Percentiles rank a stretch among this genome's conserved stretches.
Conservation (phyloP, 2,113 vertebrate species). For the Odocoileus hemionus region DNA sequence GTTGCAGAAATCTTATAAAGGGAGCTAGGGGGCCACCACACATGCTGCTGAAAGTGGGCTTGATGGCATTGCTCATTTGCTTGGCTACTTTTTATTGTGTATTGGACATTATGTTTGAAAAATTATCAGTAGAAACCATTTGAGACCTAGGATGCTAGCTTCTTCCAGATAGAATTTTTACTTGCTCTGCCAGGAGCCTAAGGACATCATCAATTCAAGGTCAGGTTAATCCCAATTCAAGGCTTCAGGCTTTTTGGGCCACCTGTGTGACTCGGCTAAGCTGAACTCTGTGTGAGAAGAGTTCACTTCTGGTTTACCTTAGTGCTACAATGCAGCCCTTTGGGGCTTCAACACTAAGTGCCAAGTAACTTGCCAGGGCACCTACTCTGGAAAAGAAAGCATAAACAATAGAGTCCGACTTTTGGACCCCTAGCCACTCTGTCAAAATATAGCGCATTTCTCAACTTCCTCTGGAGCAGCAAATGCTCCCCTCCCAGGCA, state of each 20-base stretch:
- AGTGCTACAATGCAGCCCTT: not conserved
- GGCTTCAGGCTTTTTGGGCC: not conserved
- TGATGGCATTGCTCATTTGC: not conserved
- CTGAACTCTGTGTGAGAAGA: not conserved
- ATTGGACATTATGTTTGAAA: not conserved
- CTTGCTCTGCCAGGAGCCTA: not conserved
- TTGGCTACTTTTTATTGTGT: not conserved
- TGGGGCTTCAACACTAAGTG: not conserved
- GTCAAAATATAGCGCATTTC: not conserved
- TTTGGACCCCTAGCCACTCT: not conserved
- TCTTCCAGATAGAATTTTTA: not conserved
- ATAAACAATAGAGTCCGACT: not conserved
- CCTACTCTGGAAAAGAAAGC: not conserved
- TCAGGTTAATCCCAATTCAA: not conserved
- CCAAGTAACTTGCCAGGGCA: not conserved
- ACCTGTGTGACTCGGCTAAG: not conserved
- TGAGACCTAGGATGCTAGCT: not conserved
- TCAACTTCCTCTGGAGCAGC: not conserved
- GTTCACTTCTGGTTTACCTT: not conserved
- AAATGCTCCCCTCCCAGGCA: not conserved
- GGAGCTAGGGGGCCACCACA: not conserved
- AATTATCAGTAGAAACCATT: not conserved
- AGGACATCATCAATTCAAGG: not conserved
- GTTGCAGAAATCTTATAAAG: not conserved
- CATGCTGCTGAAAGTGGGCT: not conserved